Evolutionary conservation across 2,113 vertebrate species (phyloP), one percentile per base, ranked within the genome.

Genomic region (Catagonus wagneri): DNA sequence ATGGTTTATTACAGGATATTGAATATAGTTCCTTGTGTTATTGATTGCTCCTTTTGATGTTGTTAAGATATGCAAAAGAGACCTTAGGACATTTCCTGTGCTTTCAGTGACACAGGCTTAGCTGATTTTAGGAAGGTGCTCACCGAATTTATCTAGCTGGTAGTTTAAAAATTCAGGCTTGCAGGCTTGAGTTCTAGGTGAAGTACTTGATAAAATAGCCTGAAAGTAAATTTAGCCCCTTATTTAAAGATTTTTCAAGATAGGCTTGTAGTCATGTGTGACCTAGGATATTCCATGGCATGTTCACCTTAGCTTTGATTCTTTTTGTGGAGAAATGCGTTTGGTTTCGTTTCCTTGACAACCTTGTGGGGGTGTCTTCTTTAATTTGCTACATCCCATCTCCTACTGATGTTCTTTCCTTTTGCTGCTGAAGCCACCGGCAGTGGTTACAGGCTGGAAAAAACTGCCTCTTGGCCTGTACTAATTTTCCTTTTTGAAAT

Each of bases 261-360:
- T 27, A 52, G 34, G 50, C 9, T 79, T 84, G 15, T 22, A 80
- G 36, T 76, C 2, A 5, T 92, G 78, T 94, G 80, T 63, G 75
- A 23, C 66, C 52, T 34, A 7, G 17, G 88, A 61, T 65, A 44
- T 68, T 58, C 56, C 50, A 56, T 71, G 65, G 69, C 61, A 8
- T 34, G 44, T 79, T 87, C 86, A 34, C 25, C 66, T n/a, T 54
- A 66, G 44, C 75, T 34, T 58, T 61, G 60, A 60, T 95, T 93
- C 65, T 87, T 71, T 96, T 69, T 36, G 2, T 61, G 54, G 89
- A 68, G 76, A 95, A 83, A 87, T 25, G 61, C 85, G 4, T n/a
- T 95, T 44, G 94, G 69, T 78, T 96, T 90, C 72, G 96, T 97
- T 97, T 93, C 97, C 96, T 93, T 95, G 96, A 60, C 96, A 97